Evolutionary conservation across 2,888 invertebrate species (phyloP).

Genomic region (Nymphalis c-album): DNA sequence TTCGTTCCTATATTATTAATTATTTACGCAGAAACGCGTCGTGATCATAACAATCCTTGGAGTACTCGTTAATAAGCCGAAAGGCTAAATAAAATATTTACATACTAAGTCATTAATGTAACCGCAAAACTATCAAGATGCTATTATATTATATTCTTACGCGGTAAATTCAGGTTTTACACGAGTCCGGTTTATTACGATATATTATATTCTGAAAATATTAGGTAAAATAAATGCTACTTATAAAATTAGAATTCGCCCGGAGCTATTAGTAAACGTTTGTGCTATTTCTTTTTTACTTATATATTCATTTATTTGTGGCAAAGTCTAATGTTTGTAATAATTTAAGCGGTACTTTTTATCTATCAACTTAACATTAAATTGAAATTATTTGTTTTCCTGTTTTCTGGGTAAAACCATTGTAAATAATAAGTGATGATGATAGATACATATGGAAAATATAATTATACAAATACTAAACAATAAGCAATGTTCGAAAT

Average conservation of each 20-base stretch:
- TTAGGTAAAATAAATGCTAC: no score
- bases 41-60: neutral
- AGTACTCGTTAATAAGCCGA: neutral
- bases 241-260: no score
- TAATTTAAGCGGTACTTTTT: no score
- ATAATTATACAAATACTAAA: no score
- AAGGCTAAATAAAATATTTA: neutral
- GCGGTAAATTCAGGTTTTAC: no score
- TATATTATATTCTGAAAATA: no score
- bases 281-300: no score
- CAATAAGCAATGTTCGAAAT: neutral
- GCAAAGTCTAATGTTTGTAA: no score
- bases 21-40: neutral
- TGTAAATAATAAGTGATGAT: neutral
- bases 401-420: neutral
- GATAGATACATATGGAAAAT: no score
- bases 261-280: no score
- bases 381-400: neutral
- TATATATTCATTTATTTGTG: no score
- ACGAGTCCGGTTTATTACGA: no score
- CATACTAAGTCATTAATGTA: neutral
- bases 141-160: neutral
- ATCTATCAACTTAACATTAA: neutral
- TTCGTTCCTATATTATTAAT: slow-evolving; percentile 8
- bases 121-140: neutral